Conservation (phyloP, 2,888 invertebrate species). For the Cantharis rufa region DNA sequence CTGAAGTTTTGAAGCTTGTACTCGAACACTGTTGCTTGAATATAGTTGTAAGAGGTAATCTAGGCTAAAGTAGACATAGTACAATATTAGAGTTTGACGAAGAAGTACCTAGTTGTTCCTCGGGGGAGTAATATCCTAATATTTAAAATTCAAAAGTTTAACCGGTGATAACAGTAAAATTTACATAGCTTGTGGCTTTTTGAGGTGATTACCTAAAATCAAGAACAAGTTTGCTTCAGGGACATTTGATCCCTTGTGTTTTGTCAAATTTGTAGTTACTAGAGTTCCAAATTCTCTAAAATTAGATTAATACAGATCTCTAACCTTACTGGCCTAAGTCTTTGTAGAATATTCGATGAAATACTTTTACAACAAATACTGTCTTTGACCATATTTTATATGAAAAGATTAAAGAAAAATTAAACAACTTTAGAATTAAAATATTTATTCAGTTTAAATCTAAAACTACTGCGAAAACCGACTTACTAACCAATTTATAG, state of each 20-base stretch:
- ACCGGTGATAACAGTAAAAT: constrained; percentile 26
- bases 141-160: constrained; percentile 34
- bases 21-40: constrained; percentile 7
- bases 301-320: constrained; percentile 19
- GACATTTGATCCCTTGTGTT: constrained; percentile 24
- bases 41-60: constrained; percentile 13
- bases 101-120: constrained; percentile 25
- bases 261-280: constrained; percentile 28
- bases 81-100: constrained; percentile 28
- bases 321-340: constrained; percentile 6
- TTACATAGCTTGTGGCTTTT: constrained; percentile 29
- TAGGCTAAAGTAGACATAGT: constrained; percentile 8
- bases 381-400: not conserved
- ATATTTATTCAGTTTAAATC: not conserved
- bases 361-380: not conserved
- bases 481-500: too few species aligned
- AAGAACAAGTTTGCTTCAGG: constrained; percentile 27
- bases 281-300: constrained; percentile 24
- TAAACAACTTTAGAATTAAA: not conserved
- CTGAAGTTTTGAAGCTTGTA: constrained; percentile 11
- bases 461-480: too few species aligned
- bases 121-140: constrained; percentile 28
- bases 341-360: constrained; percentile 1
- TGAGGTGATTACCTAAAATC: constrained; percentile 28
- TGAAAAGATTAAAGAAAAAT: not conserved